Evolutionary conservation across 1,140 invertebrate genomes (phyloP).

Genomic region (Sinella curviseta): DNA sequence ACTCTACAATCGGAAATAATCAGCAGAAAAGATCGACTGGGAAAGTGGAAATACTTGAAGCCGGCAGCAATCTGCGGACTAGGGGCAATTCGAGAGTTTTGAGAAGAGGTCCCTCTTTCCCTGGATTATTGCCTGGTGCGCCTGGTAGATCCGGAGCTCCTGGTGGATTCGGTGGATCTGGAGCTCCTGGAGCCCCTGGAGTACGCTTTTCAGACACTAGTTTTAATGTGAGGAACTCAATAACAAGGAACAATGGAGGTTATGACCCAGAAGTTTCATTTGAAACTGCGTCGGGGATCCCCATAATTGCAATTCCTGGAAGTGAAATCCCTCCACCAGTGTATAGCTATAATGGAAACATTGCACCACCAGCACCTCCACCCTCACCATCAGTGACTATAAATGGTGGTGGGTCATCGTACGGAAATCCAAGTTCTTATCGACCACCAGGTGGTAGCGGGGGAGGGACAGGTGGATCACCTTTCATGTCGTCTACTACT

Average conservation of each 20-base stretch:
- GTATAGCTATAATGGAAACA: background rate
- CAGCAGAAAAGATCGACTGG: background rate
- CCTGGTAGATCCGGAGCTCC: background rate
- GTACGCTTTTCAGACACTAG: background rate
- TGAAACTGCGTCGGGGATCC: background rate
- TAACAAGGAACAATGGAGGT: background rate
- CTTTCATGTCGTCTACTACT: background rate
- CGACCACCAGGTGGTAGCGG: background rate
- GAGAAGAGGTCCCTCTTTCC: background rate
- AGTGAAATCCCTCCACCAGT: background rate
- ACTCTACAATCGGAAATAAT: background rate
- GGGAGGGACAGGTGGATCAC: background rate
- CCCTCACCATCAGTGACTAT: background rate
- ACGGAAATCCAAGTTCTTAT: background rate
- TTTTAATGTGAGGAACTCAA: background rate
- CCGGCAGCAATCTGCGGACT: background rate
- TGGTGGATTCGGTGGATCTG: background rate
- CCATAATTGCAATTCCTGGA: background rate
- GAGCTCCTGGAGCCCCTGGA: background rate
- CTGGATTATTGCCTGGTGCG: background rate
- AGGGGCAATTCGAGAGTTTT: conserved; percentile 8
- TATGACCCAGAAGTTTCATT: background rate
- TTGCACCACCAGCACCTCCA: background rate
- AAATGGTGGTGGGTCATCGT: background rate
- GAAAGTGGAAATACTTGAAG: conserved; percentile 1